A percentile compares a stretch with the other conserved stretches of the same genome.
Conservation (phyloP, 2,113 vertebrate genomes). For the Alethe castanea region DNA sequence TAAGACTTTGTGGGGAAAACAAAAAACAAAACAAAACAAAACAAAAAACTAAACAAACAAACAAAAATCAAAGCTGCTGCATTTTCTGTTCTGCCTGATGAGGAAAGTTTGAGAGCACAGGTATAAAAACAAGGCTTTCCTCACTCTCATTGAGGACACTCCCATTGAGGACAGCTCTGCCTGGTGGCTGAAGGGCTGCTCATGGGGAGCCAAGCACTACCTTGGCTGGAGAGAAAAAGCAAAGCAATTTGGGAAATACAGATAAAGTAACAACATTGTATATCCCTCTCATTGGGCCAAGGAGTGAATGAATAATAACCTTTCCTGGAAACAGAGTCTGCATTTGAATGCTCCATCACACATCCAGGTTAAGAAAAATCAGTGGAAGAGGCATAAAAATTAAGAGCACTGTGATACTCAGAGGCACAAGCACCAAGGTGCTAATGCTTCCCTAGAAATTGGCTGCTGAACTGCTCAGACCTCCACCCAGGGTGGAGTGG, state of each 20-base stretch:
- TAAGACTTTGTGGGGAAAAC: not conserved
- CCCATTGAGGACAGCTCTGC: fast-evolving
- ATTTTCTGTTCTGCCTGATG: not conserved
- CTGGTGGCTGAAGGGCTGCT: not conserved
- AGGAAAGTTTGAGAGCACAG: not conserved
- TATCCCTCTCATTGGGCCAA: not conserved
- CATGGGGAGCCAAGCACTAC: fast-evolving
- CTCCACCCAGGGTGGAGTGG: not conserved
- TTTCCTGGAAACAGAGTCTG: not conserved
- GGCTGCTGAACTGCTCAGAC: not conserved
- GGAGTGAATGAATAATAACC: not conserved
- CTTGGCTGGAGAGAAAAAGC: not conserved
- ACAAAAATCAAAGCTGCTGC: not conserved
- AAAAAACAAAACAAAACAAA: not conserved
- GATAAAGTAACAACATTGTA: not conserved
- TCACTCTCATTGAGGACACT: fast-evolving
- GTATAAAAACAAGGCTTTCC: not conserved
- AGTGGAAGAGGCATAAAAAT: not conserved
- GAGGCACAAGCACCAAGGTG: fast-evolving
- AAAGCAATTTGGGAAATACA: not conserved
- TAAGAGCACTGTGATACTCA: not conserved
- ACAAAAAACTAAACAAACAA: not conserved
- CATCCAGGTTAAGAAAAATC: not conserved
- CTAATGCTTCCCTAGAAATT: not conserved
- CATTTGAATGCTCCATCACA: not conserved